These are phyloP conservation scores for Leucosticte australis DNA, from an alignment of 2,113 vertebrate genomes.

Conservation along the genomic window DNA sequence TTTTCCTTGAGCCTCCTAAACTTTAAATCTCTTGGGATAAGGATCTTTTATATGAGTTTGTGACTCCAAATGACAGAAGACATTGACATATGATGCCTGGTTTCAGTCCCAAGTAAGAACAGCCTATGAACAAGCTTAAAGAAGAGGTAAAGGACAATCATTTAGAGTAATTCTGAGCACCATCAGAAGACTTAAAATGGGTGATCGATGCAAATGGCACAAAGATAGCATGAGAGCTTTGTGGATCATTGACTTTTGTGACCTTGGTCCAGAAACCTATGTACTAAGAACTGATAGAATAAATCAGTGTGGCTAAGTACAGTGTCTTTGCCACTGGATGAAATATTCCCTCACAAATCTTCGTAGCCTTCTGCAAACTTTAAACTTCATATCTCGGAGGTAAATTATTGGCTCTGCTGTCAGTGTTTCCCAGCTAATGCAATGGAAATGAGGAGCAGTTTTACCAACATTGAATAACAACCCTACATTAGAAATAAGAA, in stretches of 20 bases:
- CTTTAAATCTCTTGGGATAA: neutral
- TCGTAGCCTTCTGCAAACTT: slow-evolving; percentile 11
- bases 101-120: neutral
- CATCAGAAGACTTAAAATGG: neutral
- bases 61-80: neutral
- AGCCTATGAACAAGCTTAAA: neutral
- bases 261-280: neutral
- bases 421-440: neutral
- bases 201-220: neutral
- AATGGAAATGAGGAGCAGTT: neutral
- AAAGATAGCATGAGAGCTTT: neutral
- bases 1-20: neutral
- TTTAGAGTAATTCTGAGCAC: neutral
- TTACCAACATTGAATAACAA: neutral
- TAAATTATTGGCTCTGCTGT: slow-evolving; percentile 18
- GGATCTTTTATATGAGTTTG: neutral
- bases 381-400: neutral
- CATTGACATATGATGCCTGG: neutral
- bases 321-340: neutral
- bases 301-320: neutral
- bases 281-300: neutral
- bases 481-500: neutral
- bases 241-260: neutral
- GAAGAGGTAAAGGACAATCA: neutral
- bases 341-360: slow-evolving; percentile 8